Evolutionary conservation across 2,888 invertebrate species (phyloP).

Genomic region (Drosophila ustulata): DNA sequence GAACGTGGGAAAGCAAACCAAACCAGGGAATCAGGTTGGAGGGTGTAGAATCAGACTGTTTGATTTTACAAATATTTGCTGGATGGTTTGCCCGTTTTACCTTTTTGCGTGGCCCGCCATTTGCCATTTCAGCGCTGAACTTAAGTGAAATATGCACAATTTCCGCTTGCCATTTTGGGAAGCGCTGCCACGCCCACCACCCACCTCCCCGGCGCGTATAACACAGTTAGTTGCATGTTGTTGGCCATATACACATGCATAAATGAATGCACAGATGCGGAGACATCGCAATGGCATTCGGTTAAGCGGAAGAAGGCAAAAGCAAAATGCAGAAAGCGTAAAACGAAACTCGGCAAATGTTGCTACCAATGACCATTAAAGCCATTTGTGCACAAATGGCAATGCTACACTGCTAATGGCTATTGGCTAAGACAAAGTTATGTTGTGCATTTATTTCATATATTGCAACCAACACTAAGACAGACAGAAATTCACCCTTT

Average conservation of each 20-base stretch:
- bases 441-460: slow-evolving; percentile 55
- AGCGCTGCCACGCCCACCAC: neutral
- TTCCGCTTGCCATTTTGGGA: slow-evolving; percentile 72
- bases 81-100: slow-evolving; percentile 34
- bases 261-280: slow-evolving; percentile 30
- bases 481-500: neutral
- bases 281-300: slow-evolving; percentile 46
- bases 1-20: neutral
- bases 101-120: slow-evolving; percentile 43
- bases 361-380: slow-evolving; percentile 55
- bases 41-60: slow-evolving; percentile 51
- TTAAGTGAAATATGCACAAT: slow-evolving; percentile 78
- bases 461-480: neutral
- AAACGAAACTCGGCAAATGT: slow-evolving; percentile 42
- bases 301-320: slow-evolving; percentile 46
- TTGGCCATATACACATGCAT: slow-evolving; percentile 19
- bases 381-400: slow-evolving; percentile 43
- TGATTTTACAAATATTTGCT: slow-evolving; percentile 77
- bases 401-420: slow-evolving; percentile 66
- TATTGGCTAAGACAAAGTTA: slow-evolving; percentile 73
- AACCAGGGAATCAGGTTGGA: neutral
- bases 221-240: slow-evolving; percentile 54
- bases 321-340: neutral
- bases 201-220: slow-evolving; percentile 19
- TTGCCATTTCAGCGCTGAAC: slow-evolving; percentile 72